A percentile compares a stretch with the other conserved stretches of the same genome.
These are phyloP conservation scores for Embidobia sp. DNA, from an alignment of 2,888 invertebrate species.

Conservation along the genomic window DNA sequence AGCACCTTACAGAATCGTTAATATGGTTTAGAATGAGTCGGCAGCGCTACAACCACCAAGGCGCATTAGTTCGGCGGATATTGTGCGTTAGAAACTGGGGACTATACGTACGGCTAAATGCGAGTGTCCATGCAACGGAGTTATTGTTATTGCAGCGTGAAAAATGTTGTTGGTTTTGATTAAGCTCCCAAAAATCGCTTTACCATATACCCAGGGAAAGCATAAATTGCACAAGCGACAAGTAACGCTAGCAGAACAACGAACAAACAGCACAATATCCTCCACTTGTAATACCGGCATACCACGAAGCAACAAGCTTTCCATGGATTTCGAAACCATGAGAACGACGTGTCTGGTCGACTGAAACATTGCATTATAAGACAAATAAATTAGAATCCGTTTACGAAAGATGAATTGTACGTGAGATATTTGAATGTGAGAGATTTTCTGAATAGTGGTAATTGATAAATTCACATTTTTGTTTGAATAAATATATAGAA, in stretches of 20 bases:
- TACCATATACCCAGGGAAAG: constrained; percentile 82
- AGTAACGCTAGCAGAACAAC: constrained; percentile 77
- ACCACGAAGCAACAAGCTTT: constrained; percentile 81
- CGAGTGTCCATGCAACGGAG: no score
- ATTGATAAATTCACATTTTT: no score
- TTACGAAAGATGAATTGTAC: no score
- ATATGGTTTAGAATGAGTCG: background rate
- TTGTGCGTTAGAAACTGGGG: background rate
- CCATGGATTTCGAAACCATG: constrained; percentile 84
- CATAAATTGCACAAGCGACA: constrained; percentile 80
- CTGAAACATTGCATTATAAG: constrained; percentile 78
- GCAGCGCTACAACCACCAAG: background rate
- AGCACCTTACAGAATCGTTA: background rate
- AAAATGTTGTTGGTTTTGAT: constrained; percentile 51
- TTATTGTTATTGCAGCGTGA: background rate
- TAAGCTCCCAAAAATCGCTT: constrained; percentile 81
- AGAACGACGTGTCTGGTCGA: constrained; percentile 85
- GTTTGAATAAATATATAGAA: no score
- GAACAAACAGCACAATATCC: constrained; percentile 77
- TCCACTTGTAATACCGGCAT: constrained; percentile 81
- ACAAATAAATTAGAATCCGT: constrained; percentile 34
- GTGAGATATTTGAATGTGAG: no score
- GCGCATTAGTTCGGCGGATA: background rate
- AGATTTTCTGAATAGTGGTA: no score
- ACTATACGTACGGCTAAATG: no score